Percentiles rank a stretch among this genome's conserved stretches.
These are phyloP conservation scores for Chauna torquata DNA, from an alignment of 2,113 vertebrate species.

Conservation along the genomic window DNA sequence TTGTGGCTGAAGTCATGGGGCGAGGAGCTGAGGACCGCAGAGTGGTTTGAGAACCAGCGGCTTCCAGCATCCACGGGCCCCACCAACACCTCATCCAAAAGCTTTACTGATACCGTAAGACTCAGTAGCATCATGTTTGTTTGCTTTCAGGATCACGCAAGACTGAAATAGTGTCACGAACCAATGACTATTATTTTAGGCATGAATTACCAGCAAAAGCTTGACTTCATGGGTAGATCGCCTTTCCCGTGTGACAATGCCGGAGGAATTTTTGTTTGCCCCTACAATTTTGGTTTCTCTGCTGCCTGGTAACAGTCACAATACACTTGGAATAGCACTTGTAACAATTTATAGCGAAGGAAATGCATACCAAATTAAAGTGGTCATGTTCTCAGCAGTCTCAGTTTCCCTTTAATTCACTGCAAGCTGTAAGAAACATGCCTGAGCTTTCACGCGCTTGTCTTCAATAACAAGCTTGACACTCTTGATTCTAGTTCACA, in stretches of 20 bases:
- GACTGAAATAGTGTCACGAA: background rate
- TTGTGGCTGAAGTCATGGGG: fast-evolving
- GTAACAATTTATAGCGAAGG: background rate
- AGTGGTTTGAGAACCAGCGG: background rate
- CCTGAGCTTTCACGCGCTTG: background rate
- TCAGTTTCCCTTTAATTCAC: background rate
- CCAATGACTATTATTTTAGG: background rate
- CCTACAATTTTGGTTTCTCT: background rate
- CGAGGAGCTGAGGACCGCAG: too few species aligned
- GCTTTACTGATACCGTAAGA: background rate
- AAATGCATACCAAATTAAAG: background rate
- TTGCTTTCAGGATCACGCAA: background rate
- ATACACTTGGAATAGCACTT: background rate
- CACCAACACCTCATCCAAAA: background rate
- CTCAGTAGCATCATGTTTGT: background rate
- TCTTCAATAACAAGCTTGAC: background rate
- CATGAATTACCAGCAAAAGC: background rate
- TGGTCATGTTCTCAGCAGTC: background rate
- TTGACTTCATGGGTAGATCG: too few species aligned
- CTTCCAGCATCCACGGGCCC: fast-evolving
- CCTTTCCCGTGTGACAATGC: background rate
- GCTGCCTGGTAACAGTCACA: background rate
- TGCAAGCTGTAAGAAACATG: background rate
- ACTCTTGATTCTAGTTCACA: background rate
- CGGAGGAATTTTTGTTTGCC: background rate